Evolutionary conservation across 1,140 invertebrate species (phyloP), one percentile per base, ranked within the genome.

Genomic region (Psilanteris sp.): DNA sequence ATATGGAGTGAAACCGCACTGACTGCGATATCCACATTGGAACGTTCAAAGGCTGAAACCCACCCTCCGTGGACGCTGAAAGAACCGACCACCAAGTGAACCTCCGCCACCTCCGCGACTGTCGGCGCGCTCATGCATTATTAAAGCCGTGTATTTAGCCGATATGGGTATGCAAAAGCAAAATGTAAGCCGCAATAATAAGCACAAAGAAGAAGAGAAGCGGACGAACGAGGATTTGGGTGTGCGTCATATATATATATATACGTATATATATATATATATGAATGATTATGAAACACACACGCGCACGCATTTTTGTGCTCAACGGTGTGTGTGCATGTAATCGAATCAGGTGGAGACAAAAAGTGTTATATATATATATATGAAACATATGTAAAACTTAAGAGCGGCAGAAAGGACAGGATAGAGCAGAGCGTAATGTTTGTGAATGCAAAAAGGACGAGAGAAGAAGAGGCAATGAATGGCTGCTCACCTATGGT

Each of bases 401-500:
- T n/a, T n/a, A n/a, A n/a, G n/a, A n/a, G n/a, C n/a, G n/a, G n/a
- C n/a, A n/a, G n/a, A 37, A 55, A 18, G 34, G 41, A 61, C 11
- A 18, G 43, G 18, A 41, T 1, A 31, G 27, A 32, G 11, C 15
- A 34, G 36, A 55, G 22, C 4, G 26, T 41, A 29, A 41, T 31
- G 41, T 41, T 20, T 20, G 46, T 61, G 64, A 54, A 68, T 10
- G 43, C n/a, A 48, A 46, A 62, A 14, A 39, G 37, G 6, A 52
- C 15, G 31, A 20, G 44, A 43, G 61, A 74, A 39, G 73, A 24
- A 55, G 41, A 50, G 26, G 14, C 11, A 68, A 73, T 14, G 34
- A 54, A 46, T 46, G 22, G 50, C 20, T 50, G 88, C 90, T 91
- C 87, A 94, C 93, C 93, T 88, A 94, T 89, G 62, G 92, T 91